Conservation (phyloP, 1,140 invertebrate genomes). For the Hyphantria cunea region DNA sequence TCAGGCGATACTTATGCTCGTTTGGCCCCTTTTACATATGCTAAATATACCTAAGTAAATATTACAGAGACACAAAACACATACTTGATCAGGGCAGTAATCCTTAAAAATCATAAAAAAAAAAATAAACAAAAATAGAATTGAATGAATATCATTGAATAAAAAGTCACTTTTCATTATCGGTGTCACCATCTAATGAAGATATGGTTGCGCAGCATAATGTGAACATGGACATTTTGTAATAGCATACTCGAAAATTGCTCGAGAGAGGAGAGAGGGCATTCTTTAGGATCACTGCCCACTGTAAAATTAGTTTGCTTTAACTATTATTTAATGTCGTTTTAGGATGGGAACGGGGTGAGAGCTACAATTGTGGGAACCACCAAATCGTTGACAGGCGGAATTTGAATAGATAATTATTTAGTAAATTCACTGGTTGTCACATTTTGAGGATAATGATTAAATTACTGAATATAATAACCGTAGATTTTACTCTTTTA, state of each 20-base stretch:
- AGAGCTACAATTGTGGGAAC: conserved; percentile 52
- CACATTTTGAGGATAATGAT: conserved; percentile 36
- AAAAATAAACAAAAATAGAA: neutral
- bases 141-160: neutral
- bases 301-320: conserved; percentile 57
- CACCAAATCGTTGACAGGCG: conserved; percentile 39
- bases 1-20: too few relatives aligned
- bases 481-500: conserved; percentile 26
- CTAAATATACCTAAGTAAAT: too few relatives aligned
- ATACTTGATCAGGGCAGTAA: conserved; percentile 36
- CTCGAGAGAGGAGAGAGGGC: conserved; percentile 31
- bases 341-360: conserved; percentile 50
- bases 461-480: conserved; percentile 29
- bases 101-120: neutral
- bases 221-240: conserved; percentile 41
- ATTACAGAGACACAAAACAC: too few relatives aligned
- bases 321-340: conserved; percentile 64
- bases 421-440: conserved; percentile 38
- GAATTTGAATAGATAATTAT: conserved; percentile 52
- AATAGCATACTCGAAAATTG: conserved; percentile 41
- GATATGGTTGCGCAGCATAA: conserved; percentile 41
- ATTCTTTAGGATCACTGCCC: conserved; percentile 40
- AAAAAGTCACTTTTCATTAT: conserved; percentile 7
- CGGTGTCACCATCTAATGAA: conserved; percentile 19
- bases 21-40: too few relatives aligned